Evolutionary conservation across 1,140 invertebrate genomes (phyloP).

Genomic region (Ectropis grisescens): DNA sequence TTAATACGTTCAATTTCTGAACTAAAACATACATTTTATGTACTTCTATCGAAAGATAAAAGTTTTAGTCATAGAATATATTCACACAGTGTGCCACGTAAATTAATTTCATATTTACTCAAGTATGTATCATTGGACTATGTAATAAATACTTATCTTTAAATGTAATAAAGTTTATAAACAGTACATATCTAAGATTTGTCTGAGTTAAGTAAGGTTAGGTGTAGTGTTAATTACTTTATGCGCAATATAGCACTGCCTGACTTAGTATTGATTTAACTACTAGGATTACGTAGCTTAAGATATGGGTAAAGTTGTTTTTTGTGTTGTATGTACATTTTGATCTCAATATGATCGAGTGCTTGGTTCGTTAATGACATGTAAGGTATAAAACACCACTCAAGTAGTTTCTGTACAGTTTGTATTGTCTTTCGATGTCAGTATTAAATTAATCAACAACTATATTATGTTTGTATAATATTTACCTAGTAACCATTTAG

Average conservation of each 20-base stretch:
- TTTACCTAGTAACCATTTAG: too few relatives aligned
- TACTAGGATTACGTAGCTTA: background rate
- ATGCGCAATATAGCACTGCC: slow-evolving; percentile 62
- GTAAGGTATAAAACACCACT: slow-evolving; percentile 70
- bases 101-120: too few relatives aligned
- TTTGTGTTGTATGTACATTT: slow-evolving; percentile 59
- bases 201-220: slow-evolving; percentile 54
- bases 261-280: slow-evolving; percentile 34
- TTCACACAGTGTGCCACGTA: too few relatives aligned
- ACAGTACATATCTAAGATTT: slow-evolving; percentile 51
- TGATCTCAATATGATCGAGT: slow-evolving; percentile 67
- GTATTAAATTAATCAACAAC: slow-evolving; percentile 15
- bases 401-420: slow-evolving; percentile 63
- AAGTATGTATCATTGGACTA: too few relatives aligned
- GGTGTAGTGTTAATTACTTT: too few relatives aligned
- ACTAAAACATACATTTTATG: too few relatives aligned
- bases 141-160: too few relatives aligned
- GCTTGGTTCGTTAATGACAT: slow-evolving; percentile 50
- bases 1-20: too few relatives aligned
- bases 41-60: too few relatives aligned
- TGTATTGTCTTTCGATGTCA: slow-evolving; percentile 45
- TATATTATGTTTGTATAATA: too few relatives aligned
- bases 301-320: slow-evolving; percentile 10
- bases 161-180: too few relatives aligned
- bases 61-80: too few relatives aligned